These are phyloP conservation scores for Pollachius pollachius DNA, from an alignment of 2,113 vertebrate species.

Conservation along the genomic window DNA sequence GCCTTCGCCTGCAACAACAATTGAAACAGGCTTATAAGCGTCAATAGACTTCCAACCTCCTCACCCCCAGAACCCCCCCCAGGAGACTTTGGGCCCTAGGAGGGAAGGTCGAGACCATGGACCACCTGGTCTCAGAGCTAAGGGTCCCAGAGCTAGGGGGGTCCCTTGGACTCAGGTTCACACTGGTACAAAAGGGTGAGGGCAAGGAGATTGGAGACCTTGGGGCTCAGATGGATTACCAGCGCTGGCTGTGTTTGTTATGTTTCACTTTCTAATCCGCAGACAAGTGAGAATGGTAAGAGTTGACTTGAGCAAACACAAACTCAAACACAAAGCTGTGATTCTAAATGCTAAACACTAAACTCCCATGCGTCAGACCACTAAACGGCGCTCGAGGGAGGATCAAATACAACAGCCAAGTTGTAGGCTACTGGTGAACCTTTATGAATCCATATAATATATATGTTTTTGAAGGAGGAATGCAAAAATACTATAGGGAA, in stretches of 20 bases:
- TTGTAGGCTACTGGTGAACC: too few species aligned
- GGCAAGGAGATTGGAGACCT: conserved; percentile 18
- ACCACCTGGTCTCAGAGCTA: conserved; percentile 31
- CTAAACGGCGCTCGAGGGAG: too few species aligned
- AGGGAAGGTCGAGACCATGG: conserved; percentile 35
- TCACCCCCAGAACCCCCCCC: conserved; percentile 12
- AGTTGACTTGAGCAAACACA: conserved; percentile 13
- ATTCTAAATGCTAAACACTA: too few species aligned
- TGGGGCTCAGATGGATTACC: conserved; percentile 45
- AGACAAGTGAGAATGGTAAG: conserved; percentile 39
- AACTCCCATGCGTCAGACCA: too few species aligned
- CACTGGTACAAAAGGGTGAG: conserved; percentile 37
- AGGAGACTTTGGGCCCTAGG: too few species aligned
- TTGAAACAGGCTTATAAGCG: conserved; percentile 46
- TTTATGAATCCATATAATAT: too few species aligned
- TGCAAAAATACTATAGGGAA: too few species aligned
- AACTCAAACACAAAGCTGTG: too few species aligned
- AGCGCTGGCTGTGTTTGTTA: conserved; percentile 30
- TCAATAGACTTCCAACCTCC: conserved; percentile 29
- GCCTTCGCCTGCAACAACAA: conserved; percentile 37
- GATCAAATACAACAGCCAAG: too few species aligned
- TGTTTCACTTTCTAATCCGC: conserved; percentile 46
- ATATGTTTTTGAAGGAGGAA: too few species aligned
- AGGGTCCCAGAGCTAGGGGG: conserved; percentile 41
- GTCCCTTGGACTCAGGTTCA: conserved; percentile 38